A percentile compares a stretch with the other conserved stretches of the same genome.
These are phyloP conservation scores for Lordiphosa clarofinis DNA, from an alignment of 1,140 invertebrate species.

Conservation along the genomic window DNA sequence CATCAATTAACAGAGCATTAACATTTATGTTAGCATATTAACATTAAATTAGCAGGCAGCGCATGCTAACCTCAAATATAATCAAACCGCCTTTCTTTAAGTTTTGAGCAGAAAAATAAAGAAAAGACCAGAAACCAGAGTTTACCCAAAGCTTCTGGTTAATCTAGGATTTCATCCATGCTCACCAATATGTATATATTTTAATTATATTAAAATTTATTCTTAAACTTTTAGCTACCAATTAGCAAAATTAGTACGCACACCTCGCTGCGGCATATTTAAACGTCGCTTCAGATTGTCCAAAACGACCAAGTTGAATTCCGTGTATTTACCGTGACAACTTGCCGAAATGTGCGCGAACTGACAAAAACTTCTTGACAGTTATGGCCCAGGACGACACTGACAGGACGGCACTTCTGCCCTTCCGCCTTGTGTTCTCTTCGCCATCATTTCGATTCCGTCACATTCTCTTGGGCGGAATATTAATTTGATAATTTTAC, in stretches of 20 bases:
- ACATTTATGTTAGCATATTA: too few relatives aligned
- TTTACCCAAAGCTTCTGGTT: too few relatives aligned
- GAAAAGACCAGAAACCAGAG: too few relatives aligned
- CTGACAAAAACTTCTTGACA: slow-evolving; percentile 49
- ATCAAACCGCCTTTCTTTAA: too few relatives aligned
- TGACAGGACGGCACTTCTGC: not conserved
- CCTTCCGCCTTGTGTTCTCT: not conserved
- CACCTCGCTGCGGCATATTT: slow-evolving; percentile 28
- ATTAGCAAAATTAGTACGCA: slow-evolving; percentile 51
- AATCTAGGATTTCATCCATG: too few relatives aligned
- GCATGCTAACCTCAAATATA: too few relatives aligned
- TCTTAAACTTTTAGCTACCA: slow-evolving; percentile 44
- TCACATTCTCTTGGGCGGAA: slow-evolving; percentile 42
- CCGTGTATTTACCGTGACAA: slow-evolving; percentile 53
- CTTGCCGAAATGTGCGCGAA: slow-evolving; percentile 59
- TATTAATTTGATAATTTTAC: slow-evolving; percentile 76
- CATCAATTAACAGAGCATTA: too few relatives aligned
- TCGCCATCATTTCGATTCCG: slow-evolving; percentile 11
- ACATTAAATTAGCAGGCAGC: too few relatives aligned
- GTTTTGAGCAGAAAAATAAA: too few relatives aligned
- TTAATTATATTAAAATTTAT: too few relatives aligned
- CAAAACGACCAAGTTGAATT: slow-evolving; percentile 26
- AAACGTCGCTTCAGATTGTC: slow-evolving; percentile 62
- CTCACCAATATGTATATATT: too few relatives aligned
- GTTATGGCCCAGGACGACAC: slow-evolving; percentile 47